Conservation (phyloP, 23 tunicate genomes). For the Trididemnum miniatum region DNA sequence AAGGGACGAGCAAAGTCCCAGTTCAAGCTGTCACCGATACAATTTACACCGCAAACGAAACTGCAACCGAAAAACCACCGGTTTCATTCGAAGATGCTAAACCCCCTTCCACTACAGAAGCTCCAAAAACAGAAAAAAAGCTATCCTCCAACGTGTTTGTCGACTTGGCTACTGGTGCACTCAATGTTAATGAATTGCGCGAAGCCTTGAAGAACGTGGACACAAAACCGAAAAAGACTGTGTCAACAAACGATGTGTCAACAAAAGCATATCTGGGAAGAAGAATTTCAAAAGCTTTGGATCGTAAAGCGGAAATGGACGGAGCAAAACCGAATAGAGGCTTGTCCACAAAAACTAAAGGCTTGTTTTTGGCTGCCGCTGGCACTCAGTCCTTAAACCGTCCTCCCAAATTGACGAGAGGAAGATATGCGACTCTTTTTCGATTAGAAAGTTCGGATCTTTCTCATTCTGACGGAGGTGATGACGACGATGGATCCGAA, state of each 20-base stretch:
- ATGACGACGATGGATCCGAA: constrained; percentile 1
- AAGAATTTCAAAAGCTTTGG: neutral
- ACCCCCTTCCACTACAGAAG: neutral
- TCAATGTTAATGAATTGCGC: neutral
- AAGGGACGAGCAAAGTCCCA: neutral
- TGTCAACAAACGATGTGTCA: neutral
- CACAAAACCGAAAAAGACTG: neutral
- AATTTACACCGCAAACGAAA: neutral
- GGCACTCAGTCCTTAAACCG: constrained; percentile 64
- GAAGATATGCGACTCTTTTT: constrained; percentile 28
- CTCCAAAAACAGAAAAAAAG: neutral
- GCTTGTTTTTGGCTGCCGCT: constrained; percentile 11
- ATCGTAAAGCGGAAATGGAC: neutral
- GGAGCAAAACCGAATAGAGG: neutral
- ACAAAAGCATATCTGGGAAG: neutral
- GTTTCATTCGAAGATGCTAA: neutral
- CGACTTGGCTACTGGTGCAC: constrained; percentile 3
- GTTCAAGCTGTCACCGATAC: neutral
- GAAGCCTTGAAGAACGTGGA: neutral
- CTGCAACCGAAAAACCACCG: neutral
- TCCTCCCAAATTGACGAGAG: constrained; percentile 16
- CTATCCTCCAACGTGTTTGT: constrained; percentile 22
- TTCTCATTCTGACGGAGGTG: constrained; percentile 34
- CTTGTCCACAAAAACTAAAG: neutral
- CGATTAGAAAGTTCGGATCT: constrained; percentile 38